Base-by-base conservation (phyloP, 2,888 invertebrate species). In the Subacronicta megacephala region DNA sequence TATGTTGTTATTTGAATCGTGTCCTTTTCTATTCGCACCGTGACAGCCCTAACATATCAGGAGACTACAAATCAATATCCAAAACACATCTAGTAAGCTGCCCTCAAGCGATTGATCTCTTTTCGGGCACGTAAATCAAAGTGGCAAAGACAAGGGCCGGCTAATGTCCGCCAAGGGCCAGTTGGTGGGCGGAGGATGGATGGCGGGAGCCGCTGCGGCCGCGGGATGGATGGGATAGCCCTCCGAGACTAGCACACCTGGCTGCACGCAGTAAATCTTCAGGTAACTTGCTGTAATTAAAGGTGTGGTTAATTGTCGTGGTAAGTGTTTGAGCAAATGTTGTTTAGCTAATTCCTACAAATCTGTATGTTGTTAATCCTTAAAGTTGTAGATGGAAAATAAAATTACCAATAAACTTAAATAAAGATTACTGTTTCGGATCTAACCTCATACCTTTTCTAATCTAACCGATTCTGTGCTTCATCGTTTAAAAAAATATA, bases 41-140 rank as follows among this genome's bases (percentile, higher is more conserved):
- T 26, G 26, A 4, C 41, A 17, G n/a, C 46, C 23, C 10, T 33
- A 29, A 53, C 18, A 38, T 31, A 43, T 15, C 7, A 40, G 7
- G 26, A 33, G 15, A 40, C 56, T 33, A 54, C 58, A 67, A 64
- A 62, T 60, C 56, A 58, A 63, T 52, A 63, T 47, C 43, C 54
- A 58, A 70, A 70, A 47, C 54, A 50, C 49, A 69, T 65, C 52
- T 69, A 59, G 60, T 69, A 74, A 65, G 69, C 71, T 74, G 68
- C 80, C 85, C 81, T 68, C 71, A 65, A 82, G 89, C 90, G 81
- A 89, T 89, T 84, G 89, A 90, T 91, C 86, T 89, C 79, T 81
- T 78, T 78, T 72, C 72, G 80, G 80, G 74, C 79, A 80, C 80
- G 90, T 91, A 93, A 92, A 92, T 93, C 92, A 92, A 91, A 90